Percentiles rank a stretch among this genome's conserved stretches.
Evolutionary conservation across 2,113 vertebrate species (phyloP).

Genomic region (Lasiurus borealis): DNA sequence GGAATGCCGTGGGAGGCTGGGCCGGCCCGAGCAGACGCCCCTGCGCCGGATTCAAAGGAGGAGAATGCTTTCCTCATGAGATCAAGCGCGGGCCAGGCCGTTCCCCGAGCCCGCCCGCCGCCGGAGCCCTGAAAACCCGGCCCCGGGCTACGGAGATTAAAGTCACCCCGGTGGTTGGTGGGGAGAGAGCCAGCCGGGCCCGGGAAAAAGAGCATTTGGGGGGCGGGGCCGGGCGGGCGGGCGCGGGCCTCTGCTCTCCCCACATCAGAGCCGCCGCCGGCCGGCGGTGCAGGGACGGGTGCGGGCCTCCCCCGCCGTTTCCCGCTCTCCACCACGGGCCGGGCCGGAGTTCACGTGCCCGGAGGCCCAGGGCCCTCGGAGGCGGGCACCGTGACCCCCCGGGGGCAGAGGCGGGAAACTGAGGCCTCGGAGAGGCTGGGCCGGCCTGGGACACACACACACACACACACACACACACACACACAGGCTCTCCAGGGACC

Average conservation of each 20-base stretch:
- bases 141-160: conserved; percentile 78
- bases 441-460: too few species aligned
- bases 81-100: conserved; percentile 81
- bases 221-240: too few species aligned
- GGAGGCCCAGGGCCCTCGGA: not conserved
- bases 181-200: not conserved
- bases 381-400: not conserved
- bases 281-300: not conserved
- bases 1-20: conserved; percentile 76
- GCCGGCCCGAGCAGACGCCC: conserved; percentile 47
- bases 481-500: too few species aligned
- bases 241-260: not conserved
- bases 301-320: not conserved
- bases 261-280: not conserved
- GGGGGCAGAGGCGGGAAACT: not conserved
- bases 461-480: not conserved
- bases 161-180: conserved; percentile 83
- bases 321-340: too few species aligned
- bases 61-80: conserved; percentile 86
- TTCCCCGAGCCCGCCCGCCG: conserved; percentile 56
- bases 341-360: not conserved
- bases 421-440: not conserved
- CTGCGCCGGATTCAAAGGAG: conserved; percentile 67
- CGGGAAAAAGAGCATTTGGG: too few species aligned
- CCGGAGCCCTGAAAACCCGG: conserved; percentile 74